Conservation (phyloP, 2,797 vertebrate genomes). For the Myiotriccus ornatus region DNA sequence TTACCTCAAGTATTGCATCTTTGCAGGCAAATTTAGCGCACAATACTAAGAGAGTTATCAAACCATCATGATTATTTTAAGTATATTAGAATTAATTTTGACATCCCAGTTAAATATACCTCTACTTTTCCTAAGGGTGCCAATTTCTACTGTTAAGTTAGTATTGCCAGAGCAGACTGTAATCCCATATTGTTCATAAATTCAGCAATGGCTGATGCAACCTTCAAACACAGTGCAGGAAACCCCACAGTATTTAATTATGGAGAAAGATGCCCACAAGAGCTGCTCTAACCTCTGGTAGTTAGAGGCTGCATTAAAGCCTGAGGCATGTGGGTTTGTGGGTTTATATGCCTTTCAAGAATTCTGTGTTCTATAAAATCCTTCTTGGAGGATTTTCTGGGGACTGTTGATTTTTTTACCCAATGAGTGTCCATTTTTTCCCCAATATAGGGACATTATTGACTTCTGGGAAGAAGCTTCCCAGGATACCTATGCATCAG, state of each 20-base stretch:
- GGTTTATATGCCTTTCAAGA: background rate
- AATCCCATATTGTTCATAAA: background rate
- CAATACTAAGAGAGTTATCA: background rate
- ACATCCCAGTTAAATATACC: background rate
- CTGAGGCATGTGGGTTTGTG: background rate
- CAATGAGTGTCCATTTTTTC: background rate
- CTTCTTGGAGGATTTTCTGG: background rate
- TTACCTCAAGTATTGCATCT: background rate
- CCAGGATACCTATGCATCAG: background rate
- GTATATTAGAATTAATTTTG: background rate
- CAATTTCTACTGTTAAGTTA: background rate
- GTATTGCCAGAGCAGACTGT: background rate
- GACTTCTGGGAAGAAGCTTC: background rate
- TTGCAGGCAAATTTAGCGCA: background rate
- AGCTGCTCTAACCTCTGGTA: background rate
- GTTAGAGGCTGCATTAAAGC: background rate
- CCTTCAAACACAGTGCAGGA: background rate
- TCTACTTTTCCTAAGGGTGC: background rate
- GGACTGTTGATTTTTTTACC: background rate
- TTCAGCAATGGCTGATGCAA: background rate
- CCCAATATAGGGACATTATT: background rate
- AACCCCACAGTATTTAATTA: slow-evolving; percentile 5
- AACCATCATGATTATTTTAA: background rate
- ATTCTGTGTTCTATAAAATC: background rate
- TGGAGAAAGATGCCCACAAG: background rate